Base-by-base conservation (phyloP, 2,888 invertebrate species). In the Lepidochitona cinerea region DNA sequence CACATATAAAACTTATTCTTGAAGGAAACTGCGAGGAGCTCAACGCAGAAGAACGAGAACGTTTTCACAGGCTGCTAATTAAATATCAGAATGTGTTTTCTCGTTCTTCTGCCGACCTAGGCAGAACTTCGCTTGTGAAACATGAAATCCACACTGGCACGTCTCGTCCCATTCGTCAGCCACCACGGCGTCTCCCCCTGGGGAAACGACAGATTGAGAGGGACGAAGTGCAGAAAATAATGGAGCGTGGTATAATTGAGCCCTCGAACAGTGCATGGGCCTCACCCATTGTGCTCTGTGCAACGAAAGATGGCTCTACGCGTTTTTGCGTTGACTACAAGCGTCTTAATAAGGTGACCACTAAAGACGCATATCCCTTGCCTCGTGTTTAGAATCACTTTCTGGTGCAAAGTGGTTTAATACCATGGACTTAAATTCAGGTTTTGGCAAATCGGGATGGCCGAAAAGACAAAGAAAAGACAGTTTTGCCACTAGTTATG, bases 281-380 rank as follows among this genome's bases (percentile, higher is more conserved):
- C 4, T 80, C 85, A 1, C 90, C 89, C 0, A 80, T 89, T 4
- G 87, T 90, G 1, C 65, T 91, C 0, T 88, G 89, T 1, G 79
- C 79, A 29, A 91, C 90, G 78, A 88, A 87, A 71, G 80, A 85
- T 72, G 84, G 81, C 18, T 71, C 68, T 12, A 78, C 67, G 49
- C 78, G 80, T 64, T 79, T 81, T 14, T 86, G 85, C 52, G 75
- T 84, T 9, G 85, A 86, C 66, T 86, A 82, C 67, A 36, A 85
- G 18, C 37, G 66, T 5, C 49, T 87, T 3, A 86, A 85, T 71
- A 68, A 37, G n/a, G 5, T 73, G 2, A 73, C 73, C 23, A 18
- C 54, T 18, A 73, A 75, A 64, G 75, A 75, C 37, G 36, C 32
- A 4, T 71, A 74, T 33, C 73, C 75, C 18, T 36, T 73, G n/a